Evolutionary conservation across 2,797 vertebrate species (phyloP).

Genomic region (Dromococcyx pavoninus): DNA sequence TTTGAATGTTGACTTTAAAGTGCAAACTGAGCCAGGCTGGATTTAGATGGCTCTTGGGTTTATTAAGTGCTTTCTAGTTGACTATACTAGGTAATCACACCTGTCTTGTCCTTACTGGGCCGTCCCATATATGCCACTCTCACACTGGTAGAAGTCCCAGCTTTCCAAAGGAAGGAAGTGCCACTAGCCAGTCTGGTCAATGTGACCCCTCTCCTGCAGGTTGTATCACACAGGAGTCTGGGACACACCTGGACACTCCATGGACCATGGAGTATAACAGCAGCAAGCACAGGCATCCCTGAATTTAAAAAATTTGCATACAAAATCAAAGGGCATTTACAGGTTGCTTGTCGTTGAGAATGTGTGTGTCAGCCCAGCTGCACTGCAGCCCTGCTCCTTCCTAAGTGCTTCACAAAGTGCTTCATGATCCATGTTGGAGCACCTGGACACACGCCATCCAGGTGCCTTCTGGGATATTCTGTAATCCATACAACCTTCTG

Average conservation of each 20-base stretch:
- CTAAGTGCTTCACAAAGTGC: background rate
- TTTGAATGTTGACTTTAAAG: constrained; percentile 9
- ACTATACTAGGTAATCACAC: background rate
- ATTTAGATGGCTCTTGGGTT: background rate
- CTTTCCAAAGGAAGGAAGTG: background rate
- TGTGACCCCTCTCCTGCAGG: background rate
- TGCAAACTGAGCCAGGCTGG: background rate
- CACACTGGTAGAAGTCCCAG: background rate
- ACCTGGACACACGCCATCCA: background rate
- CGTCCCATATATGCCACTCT: background rate
- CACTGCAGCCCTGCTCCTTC: background rate
- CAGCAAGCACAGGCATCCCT: background rate
- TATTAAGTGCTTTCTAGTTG: background rate
- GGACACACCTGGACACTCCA: background rate
- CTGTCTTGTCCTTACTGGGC: background rate
- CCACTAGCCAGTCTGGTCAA: background rate
- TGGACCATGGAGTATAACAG: background rate
- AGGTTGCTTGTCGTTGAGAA: background rate
- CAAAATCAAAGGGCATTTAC: background rate
- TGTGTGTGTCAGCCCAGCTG: background rate
- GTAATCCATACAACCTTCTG: background rate
- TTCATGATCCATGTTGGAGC: background rate
- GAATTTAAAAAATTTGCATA: background rate
- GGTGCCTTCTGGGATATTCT: background rate
- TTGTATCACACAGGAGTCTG: background rate